phyloP scores from a whole-genome alignment of 2,888 invertebrate genomes.

The Leucozona laternaria region DNA sequence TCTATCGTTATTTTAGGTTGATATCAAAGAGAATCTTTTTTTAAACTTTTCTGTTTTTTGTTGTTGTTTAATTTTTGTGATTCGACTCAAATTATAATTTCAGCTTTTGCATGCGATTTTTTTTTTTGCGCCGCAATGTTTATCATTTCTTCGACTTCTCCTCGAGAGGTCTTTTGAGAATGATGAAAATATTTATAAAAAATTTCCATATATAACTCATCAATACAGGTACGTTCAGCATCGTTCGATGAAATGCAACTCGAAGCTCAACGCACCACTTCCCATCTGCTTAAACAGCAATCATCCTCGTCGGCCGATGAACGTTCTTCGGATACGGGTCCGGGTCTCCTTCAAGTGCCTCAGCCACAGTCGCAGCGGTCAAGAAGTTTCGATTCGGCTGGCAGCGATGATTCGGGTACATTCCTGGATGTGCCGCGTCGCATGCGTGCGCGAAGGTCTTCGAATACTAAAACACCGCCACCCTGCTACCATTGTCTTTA shows the following conservation, averaged over 20 bases:
- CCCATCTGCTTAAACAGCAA: constrained; percentile 80
- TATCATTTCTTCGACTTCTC: background rate
- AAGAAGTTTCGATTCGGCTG: constrained; percentile 90
- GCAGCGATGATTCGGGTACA: constrained; percentile 87
- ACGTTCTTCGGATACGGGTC: constrained; percentile 81
- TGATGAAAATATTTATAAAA: background rate
- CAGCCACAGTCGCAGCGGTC: constrained; percentile 88
- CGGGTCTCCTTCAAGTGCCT: constrained; percentile 87
- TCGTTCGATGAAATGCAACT: constrained; percentile 95
- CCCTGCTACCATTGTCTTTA: constrained; percentile 92
- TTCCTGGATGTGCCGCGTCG: constrained; percentile 87
- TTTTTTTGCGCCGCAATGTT: constrained; percentile 14
- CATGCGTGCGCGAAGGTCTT: constrained; percentile 87
- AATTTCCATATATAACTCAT: constrained; percentile 24
- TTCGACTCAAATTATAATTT: background rate
- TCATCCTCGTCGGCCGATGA: constrained; percentile 83
- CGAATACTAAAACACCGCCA: constrained; percentile 87
- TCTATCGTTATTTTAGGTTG: background rate
- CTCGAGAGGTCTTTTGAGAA: background rate
- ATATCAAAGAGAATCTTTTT: background rate
- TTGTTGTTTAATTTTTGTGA: background rate
- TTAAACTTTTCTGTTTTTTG: background rate
- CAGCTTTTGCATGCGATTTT: constrained; percentile 58
- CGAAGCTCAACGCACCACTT: constrained; percentile 87
- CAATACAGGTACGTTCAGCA: constrained; percentile 89